Evolutionary conservation across 1,140 invertebrate genomes (phyloP).

Genomic region (Philotrypesis tridentata): DNA sequence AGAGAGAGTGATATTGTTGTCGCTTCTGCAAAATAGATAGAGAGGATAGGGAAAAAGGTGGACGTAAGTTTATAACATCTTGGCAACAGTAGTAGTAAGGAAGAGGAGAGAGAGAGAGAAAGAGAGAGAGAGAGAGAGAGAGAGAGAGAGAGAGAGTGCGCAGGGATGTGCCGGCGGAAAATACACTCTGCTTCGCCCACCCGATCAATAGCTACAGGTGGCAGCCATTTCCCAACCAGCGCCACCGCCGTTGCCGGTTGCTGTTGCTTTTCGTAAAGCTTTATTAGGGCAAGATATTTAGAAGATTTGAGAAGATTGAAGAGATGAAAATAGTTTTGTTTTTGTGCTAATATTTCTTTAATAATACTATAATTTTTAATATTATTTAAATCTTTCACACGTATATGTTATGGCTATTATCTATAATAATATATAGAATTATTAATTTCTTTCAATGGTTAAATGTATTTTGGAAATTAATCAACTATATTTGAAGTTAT

Average conservation of each 20-base stretch:
- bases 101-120: slow-evolving; percentile 19
- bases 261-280: background rate
- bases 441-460: too few relatives aligned
- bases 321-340: too few relatives aligned
- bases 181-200: slow-evolving; percentile 67
- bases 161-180: slow-evolving; percentile 55
- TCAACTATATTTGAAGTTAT: too few relatives aligned
- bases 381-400: too few relatives aligned
- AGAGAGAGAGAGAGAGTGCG: slow-evolving; percentile 22
- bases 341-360: too few relatives aligned
- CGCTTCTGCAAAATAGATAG: background rate
- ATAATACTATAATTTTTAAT: too few relatives aligned
- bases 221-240: slow-evolving; percentile 72
- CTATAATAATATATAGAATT: too few relatives aligned
- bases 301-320: background rate
- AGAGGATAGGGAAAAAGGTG: slow-evolving; percentile 36
- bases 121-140: slow-evolving; percentile 27
- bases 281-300: background rate
- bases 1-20: background rate
- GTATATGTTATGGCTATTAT: too few relatives aligned
- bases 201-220: slow-evolving; percentile 75
- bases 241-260: background rate
- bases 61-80: slow-evolving; percentile 59
- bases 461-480: too few relatives aligned
- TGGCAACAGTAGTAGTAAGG: slow-evolving; percentile 29